Evolutionary conservation across 2,888 invertebrate species (phyloP), one percentile per base, ranked within the genome.

Genomic region (Diachrysia chrysitis): DNA sequence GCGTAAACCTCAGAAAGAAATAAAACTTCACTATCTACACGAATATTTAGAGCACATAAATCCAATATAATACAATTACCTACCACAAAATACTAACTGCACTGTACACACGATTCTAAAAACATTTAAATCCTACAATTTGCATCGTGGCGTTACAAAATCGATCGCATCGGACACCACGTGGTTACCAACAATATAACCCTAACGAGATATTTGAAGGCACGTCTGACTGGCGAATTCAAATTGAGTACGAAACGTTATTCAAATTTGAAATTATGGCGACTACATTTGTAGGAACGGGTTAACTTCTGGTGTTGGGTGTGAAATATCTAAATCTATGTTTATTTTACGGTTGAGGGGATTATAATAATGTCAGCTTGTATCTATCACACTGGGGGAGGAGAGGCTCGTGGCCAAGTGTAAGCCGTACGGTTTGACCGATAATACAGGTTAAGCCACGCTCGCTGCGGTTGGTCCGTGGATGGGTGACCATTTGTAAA

Each of bases 161-260:
- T 71, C 35, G 59, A 46, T 58, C 48, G 58, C 59, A 67, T 65
- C 63, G 73, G 63, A 58, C 55, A 64, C 59, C 63, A 73, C 66
- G 79, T 82, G 82, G 73, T 66, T 32, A 55, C 19, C 59, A 75
- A 82, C 81, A 81, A 78, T 81, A 77, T 57, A n/a, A 58, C 32
- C 17, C 80, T 82, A 81, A 81, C 83, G 81, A 81, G 81, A 66
- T 79, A 82, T 82, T 77, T 79, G 67, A 72, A 54, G 42, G 65
- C 81, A 73, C 78, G 78, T 78, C 72, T 68, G 74, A 64, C 76
- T 75, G 72, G 56, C 58, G 68, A 78, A 79, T 82, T 71, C 82
- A 69, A 81, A 81, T 81, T 77, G 61, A 79, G 56, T 64, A 66
- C 57, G 68, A 58, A 74, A 72, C 68, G 66, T 57, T 69, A 79